phyloP scores from a whole-genome alignment of 1,140 invertebrate genomes.

The Palaemon carinicauda region DNA sequence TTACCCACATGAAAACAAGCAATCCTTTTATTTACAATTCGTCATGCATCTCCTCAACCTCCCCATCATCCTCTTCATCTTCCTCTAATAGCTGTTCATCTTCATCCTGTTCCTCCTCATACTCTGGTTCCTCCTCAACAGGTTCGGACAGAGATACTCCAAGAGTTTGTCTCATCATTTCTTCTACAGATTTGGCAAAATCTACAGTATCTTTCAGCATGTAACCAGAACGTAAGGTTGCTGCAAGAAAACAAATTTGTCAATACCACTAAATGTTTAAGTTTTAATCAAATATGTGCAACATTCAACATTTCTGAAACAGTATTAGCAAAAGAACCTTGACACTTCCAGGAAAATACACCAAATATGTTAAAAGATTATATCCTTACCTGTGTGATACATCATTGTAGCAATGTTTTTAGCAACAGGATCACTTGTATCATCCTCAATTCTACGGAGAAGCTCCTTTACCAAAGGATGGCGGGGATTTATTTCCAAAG shows the following conservation, averaged over 20 bases:
- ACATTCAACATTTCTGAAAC: background rate
- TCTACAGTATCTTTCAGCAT: conserved; percentile 84
- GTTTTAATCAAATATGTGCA: no score
- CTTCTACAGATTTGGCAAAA: conserved; percentile 88
- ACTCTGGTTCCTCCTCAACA: conserved; percentile 64
- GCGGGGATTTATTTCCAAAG: conserved; percentile 95
- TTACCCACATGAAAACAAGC: no score
- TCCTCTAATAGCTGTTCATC: conserved; percentile 59
- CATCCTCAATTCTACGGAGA: conserved; percentile 80
- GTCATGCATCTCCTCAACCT: conserved; percentile 56
- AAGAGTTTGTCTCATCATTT: conserved; percentile 82
- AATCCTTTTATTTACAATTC: conserved; percentile 31
- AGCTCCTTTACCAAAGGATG: conserved; percentile 96
- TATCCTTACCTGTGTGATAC: conserved; percentile 81
- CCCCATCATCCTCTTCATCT: conserved; percentile 49
- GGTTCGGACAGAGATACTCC: conserved; percentile 83
- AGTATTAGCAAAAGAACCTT: background rate
- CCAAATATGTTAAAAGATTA: no score
- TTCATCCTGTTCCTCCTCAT: conserved; percentile 58
- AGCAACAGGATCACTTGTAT: conserved; percentile 81
- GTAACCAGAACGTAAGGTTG: conserved; percentile 91
- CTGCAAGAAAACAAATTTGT: conserved; percentile 64
- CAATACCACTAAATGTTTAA: no score
- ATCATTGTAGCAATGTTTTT: conserved; percentile 90
- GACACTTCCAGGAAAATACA: background rate